Evolutionary conservation across 2,888 invertebrate species (phyloP), one percentile per base, ranked within the genome.

Genomic region (Ecliptopera silaceata): DNA sequence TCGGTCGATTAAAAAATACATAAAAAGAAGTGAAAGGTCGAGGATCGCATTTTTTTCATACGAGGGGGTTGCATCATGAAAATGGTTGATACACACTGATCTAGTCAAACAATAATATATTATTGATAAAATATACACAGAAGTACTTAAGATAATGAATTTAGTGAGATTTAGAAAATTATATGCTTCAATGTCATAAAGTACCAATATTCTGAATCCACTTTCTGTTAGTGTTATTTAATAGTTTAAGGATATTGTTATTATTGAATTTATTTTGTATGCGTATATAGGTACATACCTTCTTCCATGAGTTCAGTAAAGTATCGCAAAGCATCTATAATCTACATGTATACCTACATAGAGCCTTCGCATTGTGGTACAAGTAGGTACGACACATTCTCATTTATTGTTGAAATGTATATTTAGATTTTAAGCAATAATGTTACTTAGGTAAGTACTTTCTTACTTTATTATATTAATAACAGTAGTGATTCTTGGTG

Each of bases 351-450:
- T 39, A 10, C 8, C 10, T 38, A 39, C 39, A 11, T 39, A 3
- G 36, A 46, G 36, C 36, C 29, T 41, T 49, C 46, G 47, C 49
- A 46, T 54, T 49, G 63, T 63, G 58, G 56, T 63, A 54, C 17
- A 47, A n/a, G n/a, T n/a, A n/a, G n/a, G n/a, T n/a, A n/a, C n/a
- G n/a, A 56, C 51, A 49, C 18, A 47, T 51, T 61, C 47, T 54
- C 54, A 56, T 36, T 58, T 70, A 65, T 66, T 69, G 69, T 73
- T 69, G 64, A 72, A 56, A 55, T 68, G 64, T 69, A 63, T 67
- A 61, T 54, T 68, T 68, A 68, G 49, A 38, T 20, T 38, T 59
- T 72, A 70, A 72, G 72, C 70, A 69, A 72, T 73, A 71, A 69
- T 55, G 50, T 15, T 36, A 36, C 15, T 3, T 26, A 38, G 36